A percentile compares a stretch with the other conserved stretches of the same genome.
phyloP scores from a whole-genome alignment of 2,113 vertebrate genomes.

The Carollia perspicillata region DNA sequence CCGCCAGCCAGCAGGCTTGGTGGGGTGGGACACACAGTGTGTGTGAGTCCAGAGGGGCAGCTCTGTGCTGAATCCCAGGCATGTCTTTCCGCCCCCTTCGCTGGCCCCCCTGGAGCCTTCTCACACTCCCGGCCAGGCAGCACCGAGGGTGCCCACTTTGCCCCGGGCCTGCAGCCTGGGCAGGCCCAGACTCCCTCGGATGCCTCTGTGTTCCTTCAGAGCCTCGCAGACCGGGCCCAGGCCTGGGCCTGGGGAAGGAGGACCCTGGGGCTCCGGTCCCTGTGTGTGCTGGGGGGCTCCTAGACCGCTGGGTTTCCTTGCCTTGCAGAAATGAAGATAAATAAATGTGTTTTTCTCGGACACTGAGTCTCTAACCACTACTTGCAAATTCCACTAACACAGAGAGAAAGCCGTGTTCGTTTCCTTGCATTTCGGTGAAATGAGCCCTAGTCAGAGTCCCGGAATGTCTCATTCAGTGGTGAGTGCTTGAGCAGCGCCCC shows the following conservation, averaged over 20 bases:
- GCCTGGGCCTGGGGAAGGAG: not conserved
- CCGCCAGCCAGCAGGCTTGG: conserved; percentile 53
- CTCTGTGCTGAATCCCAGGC: conserved; percentile 60
- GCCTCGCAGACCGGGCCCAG: not conserved
- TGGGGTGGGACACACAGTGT: not conserved
- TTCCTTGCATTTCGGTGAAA: not conserved
- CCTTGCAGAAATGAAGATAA: conserved; percentile 51
- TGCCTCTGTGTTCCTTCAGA: not conserved
- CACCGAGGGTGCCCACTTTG: conserved; percentile 51
- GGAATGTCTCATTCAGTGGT: not conserved
- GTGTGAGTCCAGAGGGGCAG: conserved; percentile 66
- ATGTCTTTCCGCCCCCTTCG: conserved; percentile 36
- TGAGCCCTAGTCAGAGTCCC: not conserved
- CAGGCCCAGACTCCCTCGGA: not conserved
- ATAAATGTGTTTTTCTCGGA: conserved; percentile 62
- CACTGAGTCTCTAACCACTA: not conserved
- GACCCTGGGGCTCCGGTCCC: not conserved
- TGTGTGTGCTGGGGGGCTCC: not conserved
- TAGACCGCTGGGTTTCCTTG: not conserved
- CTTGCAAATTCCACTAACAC: not conserved
- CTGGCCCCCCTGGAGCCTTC: conserved; percentile 53
- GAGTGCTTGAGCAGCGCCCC: not conserved
- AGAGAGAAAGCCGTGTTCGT: not conserved
- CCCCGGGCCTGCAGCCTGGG: not conserved
- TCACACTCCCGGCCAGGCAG: conserved; percentile 39